phyloP scores from a whole-genome alignment of 92 coral and sea anemone species.

The Blastomussa wellsi region DNA sequence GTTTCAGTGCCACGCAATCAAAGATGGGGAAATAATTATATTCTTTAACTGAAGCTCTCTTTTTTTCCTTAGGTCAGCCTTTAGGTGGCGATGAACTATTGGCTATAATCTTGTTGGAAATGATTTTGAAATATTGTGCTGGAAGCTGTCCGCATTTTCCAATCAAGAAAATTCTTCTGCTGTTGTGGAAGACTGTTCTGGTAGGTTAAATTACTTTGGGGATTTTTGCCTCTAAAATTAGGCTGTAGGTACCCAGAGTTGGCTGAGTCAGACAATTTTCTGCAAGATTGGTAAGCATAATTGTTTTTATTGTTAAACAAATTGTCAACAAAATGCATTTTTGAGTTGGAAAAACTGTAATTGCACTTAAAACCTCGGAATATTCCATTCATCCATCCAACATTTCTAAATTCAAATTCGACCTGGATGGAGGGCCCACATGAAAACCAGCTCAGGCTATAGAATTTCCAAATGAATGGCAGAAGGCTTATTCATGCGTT shows the following conservation, averaged over 20 bases:
- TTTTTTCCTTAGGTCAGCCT: constrained; percentile 64
- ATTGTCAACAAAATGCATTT: too few species aligned
- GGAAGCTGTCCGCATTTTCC: constrained; percentile 97
- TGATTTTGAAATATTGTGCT: constrained; percentile 96
- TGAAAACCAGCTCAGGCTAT: too few species aligned
- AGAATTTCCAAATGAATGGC: neutral
- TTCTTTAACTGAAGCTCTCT: neutral
- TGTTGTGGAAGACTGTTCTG: constrained; percentile 94
- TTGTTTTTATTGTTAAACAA: too few species aligned
- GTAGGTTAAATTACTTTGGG: constrained; percentile 46
- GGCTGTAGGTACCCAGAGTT: too few species aligned
- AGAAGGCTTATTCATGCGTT: neutral
- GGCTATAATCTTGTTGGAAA: constrained; percentile 82
- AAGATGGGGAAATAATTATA: neutral
- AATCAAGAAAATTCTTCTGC: constrained; percentile 89
- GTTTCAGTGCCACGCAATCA: neutral
- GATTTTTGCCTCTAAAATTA: neutral
- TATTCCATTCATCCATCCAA: too few species aligned
- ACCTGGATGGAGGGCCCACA: too few species aligned
- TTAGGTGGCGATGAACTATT: constrained; percentile 73
- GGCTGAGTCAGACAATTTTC: too few species aligned
- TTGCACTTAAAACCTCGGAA: too few species aligned
- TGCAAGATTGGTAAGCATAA: too few species aligned
- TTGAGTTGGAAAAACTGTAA: too few species aligned
- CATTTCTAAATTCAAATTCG: too few species aligned